Evolutionary conservation across 53 echinoderm and acorn worm species (phyloP), one percentile per base, ranked within the genome.

Genomic region (Arbacia lixula): DNA sequence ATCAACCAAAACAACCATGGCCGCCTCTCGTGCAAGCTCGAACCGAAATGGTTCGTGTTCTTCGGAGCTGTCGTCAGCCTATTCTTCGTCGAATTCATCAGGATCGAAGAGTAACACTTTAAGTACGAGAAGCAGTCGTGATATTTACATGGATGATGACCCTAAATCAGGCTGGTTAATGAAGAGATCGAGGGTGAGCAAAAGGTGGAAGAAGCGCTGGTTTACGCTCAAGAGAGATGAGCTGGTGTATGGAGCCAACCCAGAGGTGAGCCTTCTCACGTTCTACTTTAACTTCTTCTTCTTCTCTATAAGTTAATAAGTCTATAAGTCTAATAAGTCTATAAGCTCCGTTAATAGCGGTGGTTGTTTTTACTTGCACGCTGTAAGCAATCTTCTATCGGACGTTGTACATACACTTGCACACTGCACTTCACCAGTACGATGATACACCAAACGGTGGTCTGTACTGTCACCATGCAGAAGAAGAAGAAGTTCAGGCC

Each of bases 121-220:
- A 6, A 89, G 89, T 68, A 83, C 84, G 37, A 72, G 89, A 66
- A 84, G 85, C 53, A 84, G 85, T 66, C 43, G 54, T 42, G 66
- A 67, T 54, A 81, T 81, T 34, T 71, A 89, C 43, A 85, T 85
- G 12, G 64, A 58, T 27, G 93, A 93, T 32, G 72, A 91, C 37
- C 65, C 86, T 52, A 96, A 96, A 74, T 93, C 90, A 42, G 97
- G 97, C 43, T 96, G 97, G 97, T 63, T 96, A 60, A 62, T 76
- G 83, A 96, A 94, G 60, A 80, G 92, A 73, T 90, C 90, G 17
- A 87, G 86, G 46, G 83, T 94, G 43, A 89, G 93, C 1, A 94
- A 92, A 36, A 96, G 92, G 85, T 96, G 97, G 97, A 92, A 92
- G 78, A 91, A 85, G 86, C 85, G 85, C 35, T 96, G 97, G 97